Conservation (phyloP, 2,797 vertebrate species). For the Muraenolepis orangiensis region DNA sequence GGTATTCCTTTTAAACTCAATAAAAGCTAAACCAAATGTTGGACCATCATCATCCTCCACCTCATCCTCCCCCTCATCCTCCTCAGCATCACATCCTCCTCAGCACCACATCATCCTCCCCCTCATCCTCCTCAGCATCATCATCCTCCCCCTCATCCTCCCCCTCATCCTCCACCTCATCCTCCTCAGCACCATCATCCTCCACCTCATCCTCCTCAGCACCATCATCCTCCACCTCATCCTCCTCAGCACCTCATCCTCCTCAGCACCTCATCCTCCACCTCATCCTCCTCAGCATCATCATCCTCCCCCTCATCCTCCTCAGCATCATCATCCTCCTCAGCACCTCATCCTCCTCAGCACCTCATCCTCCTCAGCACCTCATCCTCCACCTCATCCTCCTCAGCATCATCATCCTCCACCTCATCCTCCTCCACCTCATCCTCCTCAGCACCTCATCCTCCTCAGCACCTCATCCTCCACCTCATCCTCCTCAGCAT, state of each 20-base stretch:
- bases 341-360: constrained; percentile 9
- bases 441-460: neutral
- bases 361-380: constrained; percentile 5
- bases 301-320: neutral
- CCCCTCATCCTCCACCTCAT: neutral
- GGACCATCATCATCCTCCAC: constrained; percentile 6
- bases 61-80: neutral
- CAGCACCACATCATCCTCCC: neutral
- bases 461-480: constrained; percentile 2
- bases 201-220: too few relatives aligned
- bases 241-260: neutral
- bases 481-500: constrained; percentile 7
- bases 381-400: neutral
- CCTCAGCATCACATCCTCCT: constrained; percentile 10
- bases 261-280: constrained; percentile 6
- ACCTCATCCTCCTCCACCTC: constrained; percentile 1
- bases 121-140: neutral
- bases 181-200: constrained; percentile 2
- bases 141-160: constrained; percentile 11
- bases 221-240: neutral
- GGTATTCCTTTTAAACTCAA: constrained; percentile 2
- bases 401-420: constrained; percentile 7
- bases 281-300: too few relatives aligned
- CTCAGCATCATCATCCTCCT: neutral
- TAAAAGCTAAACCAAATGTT: constrained; percentile 25